phyloP scores from a whole-genome alignment of 2,888 invertebrate genomes.

The Chalcosyrphus nemorum region DNA sequence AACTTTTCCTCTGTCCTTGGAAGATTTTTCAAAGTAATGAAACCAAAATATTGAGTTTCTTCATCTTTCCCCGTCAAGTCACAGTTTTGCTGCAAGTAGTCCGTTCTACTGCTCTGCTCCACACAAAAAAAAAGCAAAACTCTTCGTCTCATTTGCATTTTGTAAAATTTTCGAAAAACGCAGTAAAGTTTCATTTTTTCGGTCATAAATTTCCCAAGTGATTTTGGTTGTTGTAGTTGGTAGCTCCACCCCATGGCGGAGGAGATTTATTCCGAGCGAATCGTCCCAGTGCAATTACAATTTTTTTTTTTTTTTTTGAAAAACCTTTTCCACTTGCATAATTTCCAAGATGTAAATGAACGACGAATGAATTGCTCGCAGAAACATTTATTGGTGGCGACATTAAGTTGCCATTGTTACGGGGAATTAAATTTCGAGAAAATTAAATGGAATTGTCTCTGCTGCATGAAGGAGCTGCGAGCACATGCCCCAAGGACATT shows the following conservation, averaged over 20 bases:
- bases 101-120: too few relatives aligned
- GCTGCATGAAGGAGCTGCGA: background rate
- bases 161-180: slow-evolving; percentile 38
- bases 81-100: slow-evolving; percentile 10
- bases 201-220: slow-evolving; percentile 65
- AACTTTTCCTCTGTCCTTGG: background rate
- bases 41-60: background rate
- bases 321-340: slow-evolving; percentile 35
- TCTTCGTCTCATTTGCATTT: slow-evolving; percentile 61
- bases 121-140: slow-evolving; percentile 2
- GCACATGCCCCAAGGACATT: slow-evolving; percentile 49
- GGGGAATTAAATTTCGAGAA: slow-evolving; percentile 65
- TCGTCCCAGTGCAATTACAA: slow-evolving; percentile 35
- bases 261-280: slow-evolving; percentile 1
- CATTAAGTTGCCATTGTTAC: slow-evolving; percentile 65
- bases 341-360: slow-evolving; percentile 65
- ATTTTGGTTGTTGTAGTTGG: slow-evolving; percentile 11
- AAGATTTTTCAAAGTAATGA: background rate
- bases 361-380: slow-evolving; percentile 56
- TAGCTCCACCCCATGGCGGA: slow-evolving; percentile 10
- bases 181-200: slow-evolving; percentile 50
- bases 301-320: background rate
- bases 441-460: slow-evolving; percentile 62
- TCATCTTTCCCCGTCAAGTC: background rate
- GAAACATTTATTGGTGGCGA: slow-evolving; percentile 63